These are phyloP conservation scores for Papio anubis DNA, from an alignment of 2,113 vertebrate genomes.

Conservation along the genomic window DNA sequence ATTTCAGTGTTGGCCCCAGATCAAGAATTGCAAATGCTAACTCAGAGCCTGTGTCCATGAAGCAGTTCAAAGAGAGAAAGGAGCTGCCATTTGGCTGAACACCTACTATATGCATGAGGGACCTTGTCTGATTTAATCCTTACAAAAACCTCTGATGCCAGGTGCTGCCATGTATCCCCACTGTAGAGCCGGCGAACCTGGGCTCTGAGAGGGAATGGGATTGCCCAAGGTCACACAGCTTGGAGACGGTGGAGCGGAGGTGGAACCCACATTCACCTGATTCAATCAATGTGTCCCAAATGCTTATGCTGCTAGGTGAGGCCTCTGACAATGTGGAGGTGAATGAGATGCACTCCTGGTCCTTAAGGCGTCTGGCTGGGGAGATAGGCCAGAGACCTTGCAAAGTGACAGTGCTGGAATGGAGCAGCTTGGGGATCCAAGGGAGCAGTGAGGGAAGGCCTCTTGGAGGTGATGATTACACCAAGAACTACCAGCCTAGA, in stretches of 20 bases:
- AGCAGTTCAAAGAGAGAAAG: background rate
- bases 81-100: background rate
- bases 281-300: accelerated
- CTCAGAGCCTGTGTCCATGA: background rate
- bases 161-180: background rate
- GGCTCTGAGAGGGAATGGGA: background rate
- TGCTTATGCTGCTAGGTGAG: background rate
- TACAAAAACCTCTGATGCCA: background rate
- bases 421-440: too few species aligned
- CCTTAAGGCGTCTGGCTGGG: background rate
- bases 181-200: background rate
- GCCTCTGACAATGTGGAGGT: background rate
- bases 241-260: background rate
- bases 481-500: background rate
- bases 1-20: too few species aligned
- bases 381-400: background rate
- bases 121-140: background rate
- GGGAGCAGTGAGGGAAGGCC: background rate
- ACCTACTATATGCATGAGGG: background rate
- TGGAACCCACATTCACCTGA: background rate
- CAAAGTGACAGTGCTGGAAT: background rate
- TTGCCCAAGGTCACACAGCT: background rate
- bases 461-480: background rate
- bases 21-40: too few species aligned
- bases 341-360: background rate